Conservation (phyloP, 1,140 invertebrate genomes). For the Bombus cullumanus region DNA sequence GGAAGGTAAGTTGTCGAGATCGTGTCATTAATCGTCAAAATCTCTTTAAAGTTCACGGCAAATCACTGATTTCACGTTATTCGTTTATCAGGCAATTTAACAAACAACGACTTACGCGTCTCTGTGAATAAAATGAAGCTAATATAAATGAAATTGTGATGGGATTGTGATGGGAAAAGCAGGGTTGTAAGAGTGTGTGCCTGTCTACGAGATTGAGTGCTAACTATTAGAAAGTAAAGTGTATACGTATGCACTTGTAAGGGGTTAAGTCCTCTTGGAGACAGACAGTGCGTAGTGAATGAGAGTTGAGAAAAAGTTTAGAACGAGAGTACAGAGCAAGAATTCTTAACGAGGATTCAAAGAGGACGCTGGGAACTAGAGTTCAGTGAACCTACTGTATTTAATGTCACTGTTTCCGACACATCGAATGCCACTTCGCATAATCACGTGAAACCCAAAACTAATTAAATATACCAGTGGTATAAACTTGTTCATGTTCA, state of each 20-base stretch:
- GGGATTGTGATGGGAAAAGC: no score
- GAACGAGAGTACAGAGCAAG: background rate
- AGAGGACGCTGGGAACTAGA: background rate
- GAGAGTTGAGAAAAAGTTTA: constrained; percentile 18
- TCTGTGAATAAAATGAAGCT: background rate
- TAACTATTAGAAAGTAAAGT: constrained; percentile 2
- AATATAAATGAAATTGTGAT: background rate
- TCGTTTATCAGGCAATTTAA: no score
- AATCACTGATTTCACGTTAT: no score
- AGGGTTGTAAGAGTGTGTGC: background rate
- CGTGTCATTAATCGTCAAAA: no score
- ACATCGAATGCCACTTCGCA: background rate
- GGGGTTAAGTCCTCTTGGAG: constrained; percentile 3
- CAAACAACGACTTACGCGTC: no score
- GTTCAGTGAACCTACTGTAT: background rate
- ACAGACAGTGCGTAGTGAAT: constrained; percentile 13
- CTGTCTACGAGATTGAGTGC: background rate
- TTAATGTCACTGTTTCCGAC: background rate
- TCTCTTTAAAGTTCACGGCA: no score
- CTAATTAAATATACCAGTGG: rapidly evolving
- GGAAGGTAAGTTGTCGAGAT: no score
- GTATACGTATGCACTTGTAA: constrained; percentile 9
- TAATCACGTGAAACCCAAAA: rapidly evolving
- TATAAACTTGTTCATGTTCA: no score
- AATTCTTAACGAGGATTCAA: constrained; percentile 19